Evolutionary conservation across 2,888 invertebrate genomes (phyloP), one percentile per base, ranked within the genome.

Genomic region (Thereva unica): DNA sequence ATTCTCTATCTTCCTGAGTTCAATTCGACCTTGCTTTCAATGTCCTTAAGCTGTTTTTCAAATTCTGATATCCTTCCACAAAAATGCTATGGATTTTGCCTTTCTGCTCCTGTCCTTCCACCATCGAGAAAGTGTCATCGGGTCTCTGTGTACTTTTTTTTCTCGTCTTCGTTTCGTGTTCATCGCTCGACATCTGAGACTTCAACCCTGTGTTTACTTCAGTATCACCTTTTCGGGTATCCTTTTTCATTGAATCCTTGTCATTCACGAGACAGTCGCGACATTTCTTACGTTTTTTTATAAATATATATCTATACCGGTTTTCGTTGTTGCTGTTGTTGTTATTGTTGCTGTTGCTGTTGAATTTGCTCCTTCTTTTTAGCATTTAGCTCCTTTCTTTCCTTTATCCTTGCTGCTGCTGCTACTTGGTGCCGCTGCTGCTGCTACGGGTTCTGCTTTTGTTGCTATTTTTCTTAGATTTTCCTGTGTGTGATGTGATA

Each of bases 401-500:
- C 23, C 23, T 23, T 23, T 23, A 23, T 23, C 23, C 23, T 23
- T 23, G 23, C 23, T 23, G 23, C 23, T 23, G 23, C 23, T 23
- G 2, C 23, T 23, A n/a, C n/a, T n/a, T n/a, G n/a, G n/a, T 23
- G 23, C 1, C 2, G 23, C 23, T 23, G 23, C 23, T 23, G 2
- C 23, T 23, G 23, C 23, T 23, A 23, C 23, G 23, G 23, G 1
- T 23, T 1, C 23, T 23, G 23, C 23, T 23, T 23, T 23, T 40
- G 50, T 61, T 50, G 61, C 50, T 49, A 61, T 50, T 50, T 41
- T 61, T 50, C 61, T 49, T 50, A 40, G 50, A n/a, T 23, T 41
- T 61, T 50, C 41, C 35, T 12, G 41, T 8, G 38, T 37, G 12
- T 50, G 47, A 37, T 54, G 56, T 68, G 55, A 68, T 68, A 68